Evolutionary conservation across 2,797 vertebrate genomes (phyloP), one percentile per base, ranked within the genome.

Genomic region (Spinus olivaceus): DNA sequence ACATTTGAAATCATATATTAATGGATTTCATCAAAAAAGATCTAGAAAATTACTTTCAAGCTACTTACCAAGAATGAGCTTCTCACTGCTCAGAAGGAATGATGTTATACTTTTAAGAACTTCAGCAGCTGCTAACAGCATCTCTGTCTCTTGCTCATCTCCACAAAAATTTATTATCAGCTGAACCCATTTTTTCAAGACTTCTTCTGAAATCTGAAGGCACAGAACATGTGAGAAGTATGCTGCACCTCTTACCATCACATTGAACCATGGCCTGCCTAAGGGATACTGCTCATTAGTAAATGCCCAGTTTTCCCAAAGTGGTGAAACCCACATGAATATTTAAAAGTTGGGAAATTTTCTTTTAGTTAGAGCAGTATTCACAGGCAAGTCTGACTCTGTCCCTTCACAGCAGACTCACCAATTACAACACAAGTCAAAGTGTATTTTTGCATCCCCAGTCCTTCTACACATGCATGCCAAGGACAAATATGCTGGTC

Each of bases 101-200:
- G 98, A 93, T 2, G 98, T 90, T 37, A 97, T 86, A 71, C 83
- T 97, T 70, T 98, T 98, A 94, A 99, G 97, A 88, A 99, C 97
- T 85, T 98, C 97, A 33, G 99, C 98, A 15, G 98, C 98, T 28
- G 98, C 98, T 96, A 99, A 97, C 94, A 98, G 98, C 91, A 99
- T 97, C 96, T 99, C 98, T 39, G 80, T 97, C 39, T 99, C 98
- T 90, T 98, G 98, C 53, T 98, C 98, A 85, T 99, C 99, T 87
- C 93, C 94, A 94, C 98, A 99, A 97, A 98, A 98, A 12, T 90
- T 96, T 82, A 97, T 89, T 77, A 99, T 96, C 92, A 99, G 94
- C 37, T 95, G 97, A 88, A 97, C 98, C 99, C 99, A 99, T 90
- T 97, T 98, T 88, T 97, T 95, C 33, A 98, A 95, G 54, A 96